Conservation (phyloP, 2,888 invertebrate genomes). For the Pseudanteris insignis region DNA sequence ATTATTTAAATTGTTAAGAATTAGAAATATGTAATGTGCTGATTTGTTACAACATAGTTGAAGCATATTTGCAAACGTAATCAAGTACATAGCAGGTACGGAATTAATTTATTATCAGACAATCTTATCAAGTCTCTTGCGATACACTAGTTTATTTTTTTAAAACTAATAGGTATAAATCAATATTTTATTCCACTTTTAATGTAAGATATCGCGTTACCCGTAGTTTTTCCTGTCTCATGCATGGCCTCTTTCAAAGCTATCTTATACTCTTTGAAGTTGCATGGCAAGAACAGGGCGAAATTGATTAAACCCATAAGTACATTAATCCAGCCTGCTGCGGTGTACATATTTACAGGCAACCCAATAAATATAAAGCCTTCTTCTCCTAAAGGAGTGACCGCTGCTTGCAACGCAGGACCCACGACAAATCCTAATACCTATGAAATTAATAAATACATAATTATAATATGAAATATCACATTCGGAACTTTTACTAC, state of each 20-base stretch:
- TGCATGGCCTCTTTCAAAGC: conserved; percentile 83
- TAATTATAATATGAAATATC: too few relatives aligned
- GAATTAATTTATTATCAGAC: conserved; percentile 1
- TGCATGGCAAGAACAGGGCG: conserved; percentile 76
- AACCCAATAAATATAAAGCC: conserved; percentile 70
- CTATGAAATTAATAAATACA: conserved; percentile 44
- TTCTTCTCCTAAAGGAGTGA: conserved; percentile 79
- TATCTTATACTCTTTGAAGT: conserved; percentile 80
- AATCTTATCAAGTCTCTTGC: background rate
- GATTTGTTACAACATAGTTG: background rate
- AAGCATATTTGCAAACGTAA: too few relatives aligned
- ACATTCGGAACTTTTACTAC: too few relatives aligned
- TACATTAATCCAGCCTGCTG: conserved; percentile 86
- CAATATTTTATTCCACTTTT: conserved; percentile 6
- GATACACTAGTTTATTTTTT: background rate
- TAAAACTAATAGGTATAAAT: background rate
- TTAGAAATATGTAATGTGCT: too few relatives aligned
- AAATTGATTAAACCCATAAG: conserved; percentile 78
- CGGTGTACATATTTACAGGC: conserved; percentile 86
- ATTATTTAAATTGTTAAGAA: too few relatives aligned
- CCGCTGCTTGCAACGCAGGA: conserved; percentile 82
- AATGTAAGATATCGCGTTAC: conserved; percentile 56
- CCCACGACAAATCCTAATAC: conserved; percentile 88
- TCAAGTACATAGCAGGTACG: too few relatives aligned
- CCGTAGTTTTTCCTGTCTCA: conserved; percentile 74